Percentiles rank a stretch among this genome's conserved stretches.
phyloP scores from a whole-genome alignment of 2,888 invertebrate species.

The Helicoverpa assulta region DNA sequence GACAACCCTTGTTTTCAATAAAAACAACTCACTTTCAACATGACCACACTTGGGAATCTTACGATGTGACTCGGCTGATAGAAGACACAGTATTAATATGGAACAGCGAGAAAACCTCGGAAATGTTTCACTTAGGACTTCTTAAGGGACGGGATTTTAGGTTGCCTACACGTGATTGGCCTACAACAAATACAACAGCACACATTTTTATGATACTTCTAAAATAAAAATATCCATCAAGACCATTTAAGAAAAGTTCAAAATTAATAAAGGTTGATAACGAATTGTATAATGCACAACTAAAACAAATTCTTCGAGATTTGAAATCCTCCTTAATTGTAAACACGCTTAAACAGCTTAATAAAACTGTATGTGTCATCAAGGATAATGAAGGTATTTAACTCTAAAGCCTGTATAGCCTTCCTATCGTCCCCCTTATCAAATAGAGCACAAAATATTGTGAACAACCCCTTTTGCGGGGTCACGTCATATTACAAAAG shows the following conservation, averaged over 20 bases:
- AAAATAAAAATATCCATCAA: background rate
- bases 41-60: constrained; percentile 75
- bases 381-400: constrained; percentile 30
- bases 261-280: too few species aligned
- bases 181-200: background rate
- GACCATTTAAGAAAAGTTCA: too few species aligned
- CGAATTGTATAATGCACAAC: too few species aligned
- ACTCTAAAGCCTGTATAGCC: constrained; percentile 31
- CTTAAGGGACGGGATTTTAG: constrained; percentile 45
- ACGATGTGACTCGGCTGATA: constrained; percentile 58
- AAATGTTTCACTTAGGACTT: constrained; percentile 52
- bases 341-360: background rate
- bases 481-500: constrained; percentile 83
- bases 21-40: constrained; percentile 84
- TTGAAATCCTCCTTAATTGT: background rate
- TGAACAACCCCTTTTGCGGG: constrained; percentile 76
- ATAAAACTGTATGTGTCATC: constrained; percentile 12
- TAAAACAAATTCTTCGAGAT: background rate
- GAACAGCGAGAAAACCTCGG: constrained; percentile 48
- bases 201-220: background rate
- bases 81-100: constrained; percentile 51
- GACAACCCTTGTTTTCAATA: constrained; percentile 86
- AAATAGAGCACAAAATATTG: constrained; percentile 80
- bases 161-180: background rate
- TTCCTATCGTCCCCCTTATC: constrained; percentile 54